These are phyloP conservation scores for Eupithecia inturbata DNA, from an alignment of 2,888 invertebrate species.

Conservation along the genomic window DNA sequence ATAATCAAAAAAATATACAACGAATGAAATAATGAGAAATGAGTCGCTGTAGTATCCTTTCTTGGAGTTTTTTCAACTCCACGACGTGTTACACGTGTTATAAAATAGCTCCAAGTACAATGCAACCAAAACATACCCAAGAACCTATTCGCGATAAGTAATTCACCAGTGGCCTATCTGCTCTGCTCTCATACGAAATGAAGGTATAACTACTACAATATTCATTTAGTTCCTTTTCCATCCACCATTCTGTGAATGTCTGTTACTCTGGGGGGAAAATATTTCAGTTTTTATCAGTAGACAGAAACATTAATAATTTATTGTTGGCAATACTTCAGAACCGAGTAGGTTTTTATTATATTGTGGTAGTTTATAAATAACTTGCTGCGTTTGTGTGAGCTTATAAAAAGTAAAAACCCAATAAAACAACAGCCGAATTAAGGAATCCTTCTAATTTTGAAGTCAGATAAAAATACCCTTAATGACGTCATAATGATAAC, in stretches of 20 bases:
- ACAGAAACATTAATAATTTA: slow-evolving; percentile 14
- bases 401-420: no score
- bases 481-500: no score
- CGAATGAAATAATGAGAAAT: neutral
- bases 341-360: neutral
- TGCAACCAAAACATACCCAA: slow-evolving; percentile 9
- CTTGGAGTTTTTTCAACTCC: neutral
- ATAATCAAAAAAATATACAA: no score
- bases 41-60: neutral
- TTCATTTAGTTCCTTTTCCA: slow-evolving; percentile 29
- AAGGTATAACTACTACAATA: slow-evolving; percentile 28
- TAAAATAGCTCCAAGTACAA: neutral
- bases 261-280: slow-evolving; percentile 12
- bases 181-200: slow-evolving; percentile 19
- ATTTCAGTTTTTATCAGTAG: slow-evolving; percentile 12
- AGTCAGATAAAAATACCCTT: no score
- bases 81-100: neutral
- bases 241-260: slow-evolving; percentile 12
- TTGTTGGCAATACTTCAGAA: slow-evolving; percentile 11
- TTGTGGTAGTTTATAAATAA: slow-evolving; percentile 7
- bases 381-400: neutral
- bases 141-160: slow-evolving; percentile 20
- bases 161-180: slow-evolving; percentile 25
- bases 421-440: no score
- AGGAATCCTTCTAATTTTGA: no score